Evolutionary conservation across 1,140 invertebrate species (phyloP).

Genomic region (Papilio dardanus): DNA sequence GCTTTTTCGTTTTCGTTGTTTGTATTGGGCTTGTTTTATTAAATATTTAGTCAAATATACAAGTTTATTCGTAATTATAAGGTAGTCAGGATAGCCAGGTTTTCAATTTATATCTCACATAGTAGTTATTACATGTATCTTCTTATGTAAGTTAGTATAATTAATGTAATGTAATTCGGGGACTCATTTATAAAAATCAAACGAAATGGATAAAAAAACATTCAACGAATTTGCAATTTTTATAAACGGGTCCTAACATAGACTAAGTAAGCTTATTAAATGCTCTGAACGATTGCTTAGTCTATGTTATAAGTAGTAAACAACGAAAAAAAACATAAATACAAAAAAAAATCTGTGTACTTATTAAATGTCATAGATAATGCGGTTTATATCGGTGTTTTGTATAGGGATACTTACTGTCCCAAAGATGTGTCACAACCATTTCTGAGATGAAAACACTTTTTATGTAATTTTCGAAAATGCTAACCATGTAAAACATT

Average conservation of each 20-base stretch:
- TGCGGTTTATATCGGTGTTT: slow-evolving; percentile 71
- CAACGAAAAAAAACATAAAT: slow-evolving; percentile 78
- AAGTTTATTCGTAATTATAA: slow-evolving; percentile 75
- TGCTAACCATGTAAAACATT: slow-evolving; percentile 26
- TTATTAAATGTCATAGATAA: slow-evolving; percentile 78
- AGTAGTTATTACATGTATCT: slow-evolving; percentile 72
- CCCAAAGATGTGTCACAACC: slow-evolving; percentile 60
- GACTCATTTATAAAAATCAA: slow-evolving; percentile 61
- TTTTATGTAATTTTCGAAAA: slow-evolving; percentile 42
- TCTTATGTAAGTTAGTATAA: slow-evolving; percentile 75
- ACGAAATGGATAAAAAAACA: slow-evolving; percentile 28
- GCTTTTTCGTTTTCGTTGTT: slow-evolving; percentile 73
- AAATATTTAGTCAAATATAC: slow-evolving; percentile 79
- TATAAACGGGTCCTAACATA: slow-evolving; percentile 59
- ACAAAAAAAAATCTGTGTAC: slow-evolving; percentile 76
- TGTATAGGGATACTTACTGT: slow-evolving; percentile 48
- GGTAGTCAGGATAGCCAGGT: slow-evolving; percentile 81
- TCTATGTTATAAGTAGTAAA: slow-evolving; percentile 69
- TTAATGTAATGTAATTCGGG: slow-evolving; percentile 78
- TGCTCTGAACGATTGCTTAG: slow-evolving; percentile 48
- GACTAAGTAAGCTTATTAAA: slow-evolving; percentile 46
- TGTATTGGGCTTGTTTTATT: slow-evolving; percentile 68
- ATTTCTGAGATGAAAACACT: slow-evolving; percentile 56
- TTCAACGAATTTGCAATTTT: slow-evolving; percentile 42
- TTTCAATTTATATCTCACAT: slow-evolving; percentile 77